Evolutionary conservation across 2,797 vertebrate genomes (phyloP), one percentile per base, ranked within the genome.

Genomic region (Denticeps clupeoides): DNA sequence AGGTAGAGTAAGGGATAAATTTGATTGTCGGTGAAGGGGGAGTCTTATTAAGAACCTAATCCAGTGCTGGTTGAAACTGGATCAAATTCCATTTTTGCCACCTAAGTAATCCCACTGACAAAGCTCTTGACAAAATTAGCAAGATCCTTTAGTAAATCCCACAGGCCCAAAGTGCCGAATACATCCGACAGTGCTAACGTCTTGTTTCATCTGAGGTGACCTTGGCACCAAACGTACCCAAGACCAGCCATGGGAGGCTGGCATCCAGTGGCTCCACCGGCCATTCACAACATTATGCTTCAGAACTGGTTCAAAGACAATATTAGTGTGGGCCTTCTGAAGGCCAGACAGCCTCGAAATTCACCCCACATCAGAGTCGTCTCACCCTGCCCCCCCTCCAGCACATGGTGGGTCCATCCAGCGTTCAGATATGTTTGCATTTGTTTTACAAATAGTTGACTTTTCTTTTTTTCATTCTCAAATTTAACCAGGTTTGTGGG

Each of bases 261-360:
- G 59, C 43, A 60, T 63, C 60, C 2, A 57, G 67, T 69, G 66
- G 49, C 58, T 63, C 16, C 28, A 54, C 51, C 42, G 53, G 65
- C 67, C 68, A 69, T 64, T 73, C 48, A 60, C 67, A 79, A 77
- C 62, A 72, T 49, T 7, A 66, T 41, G 60, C 67, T 78, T 65
- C 65, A 72, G 58, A 68, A 62, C 52, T 58, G 70, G 33, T 51
- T 46, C 58, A 71, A 60, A 48, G 60, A 79, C 64, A 76, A 80
- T 72, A 77, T 76, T 75, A 70, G 53, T 57, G 35, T 55, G 53
- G 53, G 45, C 28, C 50, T 65, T 71, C 70, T 62, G 63, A 53
- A 69, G 48, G 29, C 54, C 64, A 70, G 64, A 59, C 65, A 54
- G 56, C 25, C 61, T 48, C 51, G 48, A 60, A 66, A 72, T 66